Conservation (phyloP, 2,113 vertebrate genomes). For the Mellivora capensis region DNA sequence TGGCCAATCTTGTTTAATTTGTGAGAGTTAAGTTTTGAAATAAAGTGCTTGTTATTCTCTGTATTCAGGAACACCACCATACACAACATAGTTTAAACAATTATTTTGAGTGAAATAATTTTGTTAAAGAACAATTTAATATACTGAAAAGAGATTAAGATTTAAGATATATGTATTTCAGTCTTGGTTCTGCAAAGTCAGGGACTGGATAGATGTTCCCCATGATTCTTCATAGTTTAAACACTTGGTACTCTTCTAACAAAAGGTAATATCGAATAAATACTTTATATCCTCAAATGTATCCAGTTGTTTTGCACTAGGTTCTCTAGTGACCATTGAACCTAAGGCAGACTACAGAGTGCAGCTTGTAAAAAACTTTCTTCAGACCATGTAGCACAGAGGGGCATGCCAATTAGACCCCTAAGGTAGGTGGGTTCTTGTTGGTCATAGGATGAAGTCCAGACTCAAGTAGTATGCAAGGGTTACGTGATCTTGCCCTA, state of each 20-base stretch:
- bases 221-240: not conserved
- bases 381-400: not conserved
- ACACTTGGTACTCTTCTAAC: not conserved
- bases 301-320: not conserved
- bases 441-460: not conserved
- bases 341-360: not conserved
- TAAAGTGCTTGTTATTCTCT: not conserved
- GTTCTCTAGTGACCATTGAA: not conserved
- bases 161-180: not conserved
- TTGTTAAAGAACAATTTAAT: not conserved
- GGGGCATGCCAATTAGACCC: not conserved
- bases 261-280: not conserved
- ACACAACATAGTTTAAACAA: not conserved
- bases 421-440: not conserved
- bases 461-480: not conserved
- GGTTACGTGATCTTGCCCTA: not conserved
- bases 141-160: not conserved
- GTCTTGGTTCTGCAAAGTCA: not conserved
- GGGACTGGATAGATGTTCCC: not conserved
- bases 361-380: not conserved
- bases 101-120: not conserved
- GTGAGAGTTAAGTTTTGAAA: not conserved
- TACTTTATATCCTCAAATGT: not conserved
- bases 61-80: not conserved
- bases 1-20: not conserved